A percentile compares a stretch with the other conserved stretches of the same genome.
These are phyloP conservation scores for Zosterops lateralis DNA, from an alignment of 2,113 vertebrate species.

Conservation along the genomic window DNA sequence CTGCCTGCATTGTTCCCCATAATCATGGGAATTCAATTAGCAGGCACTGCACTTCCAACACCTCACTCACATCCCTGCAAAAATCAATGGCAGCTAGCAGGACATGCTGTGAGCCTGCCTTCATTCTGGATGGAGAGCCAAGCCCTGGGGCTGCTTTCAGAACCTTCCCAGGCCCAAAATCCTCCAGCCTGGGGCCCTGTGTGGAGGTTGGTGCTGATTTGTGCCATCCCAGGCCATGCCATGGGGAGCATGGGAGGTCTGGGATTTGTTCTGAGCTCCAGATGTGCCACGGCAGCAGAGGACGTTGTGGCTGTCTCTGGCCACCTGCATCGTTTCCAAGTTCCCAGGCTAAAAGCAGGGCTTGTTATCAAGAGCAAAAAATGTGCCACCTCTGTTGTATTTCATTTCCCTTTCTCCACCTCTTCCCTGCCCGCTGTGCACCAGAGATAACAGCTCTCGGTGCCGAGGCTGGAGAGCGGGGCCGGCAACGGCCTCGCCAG, in stretches of 20 bases:
- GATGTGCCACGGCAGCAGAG: neutral
- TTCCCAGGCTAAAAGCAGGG: slow-evolving; percentile 68
- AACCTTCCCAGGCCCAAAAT: neutral
- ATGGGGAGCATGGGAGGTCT: neutral
- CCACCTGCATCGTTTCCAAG: slow-evolving; percentile 57
- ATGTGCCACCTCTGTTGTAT: slow-evolving; percentile 50
- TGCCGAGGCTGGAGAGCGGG: neutral
- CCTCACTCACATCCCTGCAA: neutral
- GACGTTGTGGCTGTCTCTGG: neutral
- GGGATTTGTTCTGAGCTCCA: neutral
- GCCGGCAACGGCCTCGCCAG: slow-evolving; percentile 23
- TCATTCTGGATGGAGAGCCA: neutral
- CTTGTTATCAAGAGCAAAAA: slow-evolving; percentile 53
- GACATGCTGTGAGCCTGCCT: neutral
- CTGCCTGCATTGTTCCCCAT: neutral
- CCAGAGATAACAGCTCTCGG: slow-evolving; percentile 44
- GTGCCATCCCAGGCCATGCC: neutral
- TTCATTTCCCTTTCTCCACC: slow-evolving; percentile 66
- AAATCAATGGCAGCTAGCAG: neutral
- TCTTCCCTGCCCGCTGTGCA: slow-evolving; percentile 51
- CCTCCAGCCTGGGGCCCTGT: fast-evolving
- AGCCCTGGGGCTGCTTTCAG: neutral
- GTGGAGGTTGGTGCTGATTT: fast-evolving
- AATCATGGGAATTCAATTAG: neutral
- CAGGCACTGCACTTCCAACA: neutral